Base-by-base conservation (phyloP, 2,888 invertebrate species). In the Lochmaea capreae region DNA sequence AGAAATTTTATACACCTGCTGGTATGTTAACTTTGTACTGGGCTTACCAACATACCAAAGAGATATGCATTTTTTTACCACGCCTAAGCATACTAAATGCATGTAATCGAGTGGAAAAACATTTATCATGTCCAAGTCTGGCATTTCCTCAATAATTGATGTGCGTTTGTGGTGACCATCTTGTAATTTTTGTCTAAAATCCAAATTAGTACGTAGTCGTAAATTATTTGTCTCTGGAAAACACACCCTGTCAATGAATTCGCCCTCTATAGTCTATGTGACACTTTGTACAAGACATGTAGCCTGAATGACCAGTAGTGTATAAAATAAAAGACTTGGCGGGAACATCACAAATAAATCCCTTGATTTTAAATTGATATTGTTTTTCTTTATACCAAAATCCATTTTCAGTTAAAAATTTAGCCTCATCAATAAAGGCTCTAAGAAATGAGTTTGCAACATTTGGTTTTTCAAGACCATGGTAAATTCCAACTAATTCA, bases 271-370 rank as follows among this genome's bases (percentile, higher is more conserved):
- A n/a, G n/a, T n/a, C n/a, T n/a, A 46, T 68, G 9, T 76, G 39
- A 72, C 80, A 82, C 72, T 80, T 80, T 22, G 78, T 75, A 70
- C 82, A 82, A 54, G 79, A 78, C 16, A 68, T 39, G 65, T 79
- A 81, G 18, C 77, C 81, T 10, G 52, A 52, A 62, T 81, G 82
- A 11, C 71, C 74, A 59, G 61, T 77, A 11, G 74, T 70, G 76
- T 77, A 79, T 16, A 74, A 58, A 43, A 79, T 67, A 67, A 49
- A 75, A 12, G 77, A 65, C 66, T 76, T 79, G 2, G 80, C 80
- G 10, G 80, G 80, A 9, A 78, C 75, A 76, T 80, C 80, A 71
- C 76, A 71, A 76, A 81, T 71, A 62, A 75, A 73, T 33, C 75
- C 72, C 57, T 78, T 71, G 65, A 78, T 72, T 76, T 67, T 75